phyloP scores from a whole-genome alignment of 2,797 vertebrate genomes.

The Capromys pilorides region DNA sequence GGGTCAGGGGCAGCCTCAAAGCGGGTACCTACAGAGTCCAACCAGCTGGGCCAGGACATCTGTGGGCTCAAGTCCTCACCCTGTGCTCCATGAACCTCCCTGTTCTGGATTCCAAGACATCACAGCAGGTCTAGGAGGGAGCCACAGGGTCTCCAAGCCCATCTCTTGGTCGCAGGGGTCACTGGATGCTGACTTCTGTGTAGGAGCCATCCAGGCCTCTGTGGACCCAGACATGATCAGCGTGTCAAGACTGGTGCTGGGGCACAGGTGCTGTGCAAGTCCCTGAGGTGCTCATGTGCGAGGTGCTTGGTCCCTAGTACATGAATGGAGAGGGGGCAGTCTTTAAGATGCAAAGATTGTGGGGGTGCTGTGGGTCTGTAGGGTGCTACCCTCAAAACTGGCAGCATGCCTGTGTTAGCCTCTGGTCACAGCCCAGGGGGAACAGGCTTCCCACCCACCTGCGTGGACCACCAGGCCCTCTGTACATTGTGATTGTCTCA shows the following conservation, averaged over 20 bases:
- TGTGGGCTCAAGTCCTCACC: not conserved
- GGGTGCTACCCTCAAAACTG: not conserved
- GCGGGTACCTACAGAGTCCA: not conserved
- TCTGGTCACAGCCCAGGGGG: no score
- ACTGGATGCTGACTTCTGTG: not conserved
- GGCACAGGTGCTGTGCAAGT: not conserved
- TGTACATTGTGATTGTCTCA: accelerated
- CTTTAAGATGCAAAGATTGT: no score
- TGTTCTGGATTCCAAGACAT: not conserved
- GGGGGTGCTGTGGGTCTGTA: not conserved
- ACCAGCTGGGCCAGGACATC: not conserved
- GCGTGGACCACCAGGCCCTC: accelerated
- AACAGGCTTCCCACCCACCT: no score
- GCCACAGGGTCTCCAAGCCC: not conserved
- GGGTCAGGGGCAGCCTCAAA: not conserved
- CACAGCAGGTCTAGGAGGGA: not conserved
- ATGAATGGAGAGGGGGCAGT: no score
- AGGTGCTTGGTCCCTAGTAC: not conserved
- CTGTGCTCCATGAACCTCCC: not conserved
- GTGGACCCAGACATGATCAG: not conserved
- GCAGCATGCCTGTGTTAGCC: not conserved
- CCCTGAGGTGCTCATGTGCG: not conserved
- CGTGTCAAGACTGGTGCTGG: not conserved
- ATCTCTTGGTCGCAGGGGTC: not conserved
- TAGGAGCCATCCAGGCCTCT: not conserved